Conservation (phyloP, 2,797 vertebrate species). For the Brotogeris chrysoptera region DNA sequence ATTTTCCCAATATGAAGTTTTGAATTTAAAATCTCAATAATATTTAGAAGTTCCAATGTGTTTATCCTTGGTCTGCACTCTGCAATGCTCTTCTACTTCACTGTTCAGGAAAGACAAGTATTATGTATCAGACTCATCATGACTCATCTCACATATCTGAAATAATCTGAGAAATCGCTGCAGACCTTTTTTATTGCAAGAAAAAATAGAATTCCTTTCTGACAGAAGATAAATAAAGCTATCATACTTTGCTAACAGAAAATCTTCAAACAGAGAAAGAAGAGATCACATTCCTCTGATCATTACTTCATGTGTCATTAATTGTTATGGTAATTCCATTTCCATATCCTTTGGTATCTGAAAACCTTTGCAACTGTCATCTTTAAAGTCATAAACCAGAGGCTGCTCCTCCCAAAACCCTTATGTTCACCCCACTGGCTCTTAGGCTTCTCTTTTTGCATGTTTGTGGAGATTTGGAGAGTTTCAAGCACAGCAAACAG, state of each 20-base stretch:
- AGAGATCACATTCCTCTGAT: background rate
- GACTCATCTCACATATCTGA: background rate
- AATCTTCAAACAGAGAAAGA: background rate
- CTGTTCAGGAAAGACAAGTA: background rate
- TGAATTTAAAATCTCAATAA: background rate
- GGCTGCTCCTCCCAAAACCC: background rate
- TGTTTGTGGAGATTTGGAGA: background rate
- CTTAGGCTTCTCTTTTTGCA: background rate
- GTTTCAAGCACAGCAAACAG: background rate
- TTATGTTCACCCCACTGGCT: accelerated
- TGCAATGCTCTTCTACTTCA: background rate
- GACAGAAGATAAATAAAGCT: background rate
- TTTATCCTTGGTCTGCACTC: background rate
- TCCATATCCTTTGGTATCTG: background rate
- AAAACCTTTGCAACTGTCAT: background rate
- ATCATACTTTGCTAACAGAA: background rate
- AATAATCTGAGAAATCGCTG: background rate
- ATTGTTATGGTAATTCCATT: background rate
- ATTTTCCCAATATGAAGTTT: background rate
- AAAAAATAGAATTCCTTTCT: background rate
- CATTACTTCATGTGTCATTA: background rate
- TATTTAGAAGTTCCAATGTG: background rate
- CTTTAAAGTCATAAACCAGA: background rate
- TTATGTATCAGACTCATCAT: accelerated
- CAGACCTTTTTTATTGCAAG: background rate